A percentile compares a stretch with the other conserved stretches of the same genome.
phyloP scores from a whole-genome alignment of 2,888 invertebrate genomes.

The Uloborus plumipes region DNA sequence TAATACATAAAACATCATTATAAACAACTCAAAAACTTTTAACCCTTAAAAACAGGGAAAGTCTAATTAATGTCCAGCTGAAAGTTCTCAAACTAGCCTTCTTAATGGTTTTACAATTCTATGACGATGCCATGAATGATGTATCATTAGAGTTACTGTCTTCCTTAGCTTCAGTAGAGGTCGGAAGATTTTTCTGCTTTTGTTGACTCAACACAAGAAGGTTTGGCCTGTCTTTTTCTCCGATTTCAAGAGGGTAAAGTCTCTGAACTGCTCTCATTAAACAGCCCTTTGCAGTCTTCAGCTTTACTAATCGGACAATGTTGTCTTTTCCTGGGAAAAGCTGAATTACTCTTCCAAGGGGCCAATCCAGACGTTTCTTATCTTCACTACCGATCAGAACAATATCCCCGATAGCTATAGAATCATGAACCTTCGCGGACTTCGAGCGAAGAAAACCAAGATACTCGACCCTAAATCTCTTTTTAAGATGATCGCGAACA shows the following conservation, averaged over 20 bases:
- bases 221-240: background rate
- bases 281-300: background rate
- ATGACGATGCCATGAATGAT: no score
- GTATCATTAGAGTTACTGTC: no score
- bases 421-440: background rate
- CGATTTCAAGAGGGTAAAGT: background rate
- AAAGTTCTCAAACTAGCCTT: no score
- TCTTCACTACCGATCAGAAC: background rate
- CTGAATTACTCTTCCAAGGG: background rate
- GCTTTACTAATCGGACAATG: background rate
- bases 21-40: no score
- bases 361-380: background rate
- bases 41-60: no score
- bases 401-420: background rate
- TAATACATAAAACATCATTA: no score
- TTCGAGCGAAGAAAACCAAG: background rate
- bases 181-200: no score
- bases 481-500: constrained; percentile 13
- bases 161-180: no score
- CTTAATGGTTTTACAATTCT: no score
- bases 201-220: no score
- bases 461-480: constrained; percentile 6
- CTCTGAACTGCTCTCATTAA: background rate
- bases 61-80: no score
- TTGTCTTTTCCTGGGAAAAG: background rate